phyloP scores from a whole-genome alignment of 2,113 vertebrate genomes.

The Tragulus kanchil region DNA sequence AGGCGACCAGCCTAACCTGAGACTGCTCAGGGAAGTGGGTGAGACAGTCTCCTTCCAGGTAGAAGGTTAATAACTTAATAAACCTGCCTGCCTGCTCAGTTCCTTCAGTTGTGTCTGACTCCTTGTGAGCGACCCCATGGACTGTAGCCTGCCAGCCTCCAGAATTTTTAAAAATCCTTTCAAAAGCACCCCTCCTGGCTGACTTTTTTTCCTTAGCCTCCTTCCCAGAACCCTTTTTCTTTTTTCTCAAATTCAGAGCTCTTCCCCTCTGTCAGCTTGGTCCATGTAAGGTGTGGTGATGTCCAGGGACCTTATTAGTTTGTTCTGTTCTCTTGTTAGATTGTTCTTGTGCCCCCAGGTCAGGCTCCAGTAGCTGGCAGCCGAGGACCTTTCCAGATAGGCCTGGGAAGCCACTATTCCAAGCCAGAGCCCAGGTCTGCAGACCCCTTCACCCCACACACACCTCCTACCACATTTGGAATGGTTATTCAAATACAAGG shows the following conservation, averaged over 20 bases:
- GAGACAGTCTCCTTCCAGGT: background rate
- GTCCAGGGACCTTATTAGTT: background rate
- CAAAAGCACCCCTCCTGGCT: background rate
- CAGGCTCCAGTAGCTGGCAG: background rate
- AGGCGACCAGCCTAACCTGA: background rate
- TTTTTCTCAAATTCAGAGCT: background rate
- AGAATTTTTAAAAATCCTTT: background rate
- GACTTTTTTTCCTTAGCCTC: background rate
- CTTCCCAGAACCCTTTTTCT: slow-evolving; percentile 18
- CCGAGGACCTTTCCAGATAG: background rate
- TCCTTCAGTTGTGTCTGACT: no score
- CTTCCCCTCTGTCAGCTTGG: background rate
- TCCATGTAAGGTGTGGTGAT: background rate
- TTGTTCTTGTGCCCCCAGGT: background rate
- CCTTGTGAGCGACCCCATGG: no score
- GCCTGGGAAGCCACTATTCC: background rate
- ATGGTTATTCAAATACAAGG: background rate
- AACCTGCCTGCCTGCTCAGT: background rate
- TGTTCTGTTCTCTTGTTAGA: background rate
- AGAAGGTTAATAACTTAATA: slow-evolving; percentile 38
- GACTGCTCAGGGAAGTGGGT: background rate
- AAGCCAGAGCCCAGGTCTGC: background rate
- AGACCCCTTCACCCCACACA: no score
- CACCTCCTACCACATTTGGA: background rate
- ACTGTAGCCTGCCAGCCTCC: no score